phyloP scores from a whole-genome alignment of 2,888 invertebrate species.

The Philonicus albiceps region DNA sequence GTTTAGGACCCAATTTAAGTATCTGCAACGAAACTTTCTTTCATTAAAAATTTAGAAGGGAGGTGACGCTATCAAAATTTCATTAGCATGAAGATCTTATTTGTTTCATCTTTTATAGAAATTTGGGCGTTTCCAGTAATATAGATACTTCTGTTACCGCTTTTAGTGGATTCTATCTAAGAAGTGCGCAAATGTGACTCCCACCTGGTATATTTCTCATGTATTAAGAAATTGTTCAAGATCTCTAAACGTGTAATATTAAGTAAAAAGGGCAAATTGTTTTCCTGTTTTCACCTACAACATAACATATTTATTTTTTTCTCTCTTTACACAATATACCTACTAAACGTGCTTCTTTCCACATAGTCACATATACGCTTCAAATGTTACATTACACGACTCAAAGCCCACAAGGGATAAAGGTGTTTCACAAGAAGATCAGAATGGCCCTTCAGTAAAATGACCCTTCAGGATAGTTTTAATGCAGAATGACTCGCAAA shows the following conservation, averaged over 20 bases:
- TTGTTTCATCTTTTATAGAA: background rate
- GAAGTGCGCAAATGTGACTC: background rate
- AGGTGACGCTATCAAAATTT: background rate
- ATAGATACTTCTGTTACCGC: background rate
- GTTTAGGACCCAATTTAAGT: background rate
- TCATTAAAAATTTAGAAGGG: background rate
- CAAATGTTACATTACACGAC: background rate
- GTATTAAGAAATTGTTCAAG: background rate
- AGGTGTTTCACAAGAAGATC: background rate
- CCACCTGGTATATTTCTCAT: background rate
- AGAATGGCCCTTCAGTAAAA: background rate
- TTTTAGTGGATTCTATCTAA: background rate
- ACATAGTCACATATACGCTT: background rate
- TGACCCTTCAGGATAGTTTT: background rate
- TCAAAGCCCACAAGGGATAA: background rate
- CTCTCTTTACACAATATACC: background rate
- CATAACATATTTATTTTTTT: background rate
- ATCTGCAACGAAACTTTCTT: background rate
- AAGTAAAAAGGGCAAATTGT: background rate
- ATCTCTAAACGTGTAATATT: background rate
- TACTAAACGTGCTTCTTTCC: background rate
- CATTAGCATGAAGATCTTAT: background rate
- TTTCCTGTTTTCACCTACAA: background rate
- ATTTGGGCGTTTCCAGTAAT: background rate
- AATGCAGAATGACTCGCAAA: background rate